Conservation (phyloP, 2,888 invertebrate species). For the Pyrocoelia pectoralis region DNA sequence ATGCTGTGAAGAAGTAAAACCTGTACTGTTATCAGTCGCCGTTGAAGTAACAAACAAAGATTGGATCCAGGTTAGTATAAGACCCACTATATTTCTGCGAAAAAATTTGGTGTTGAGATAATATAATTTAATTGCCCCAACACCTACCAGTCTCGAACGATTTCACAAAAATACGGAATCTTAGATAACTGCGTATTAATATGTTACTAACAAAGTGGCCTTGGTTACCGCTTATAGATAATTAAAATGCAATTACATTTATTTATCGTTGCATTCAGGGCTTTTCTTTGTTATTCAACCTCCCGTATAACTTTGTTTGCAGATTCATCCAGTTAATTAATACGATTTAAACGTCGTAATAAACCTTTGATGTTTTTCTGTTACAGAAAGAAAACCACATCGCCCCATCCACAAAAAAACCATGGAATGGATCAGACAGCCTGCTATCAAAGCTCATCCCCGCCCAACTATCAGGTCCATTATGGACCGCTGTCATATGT, state of each 20-base stretch:
- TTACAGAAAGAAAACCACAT: constrained; percentile 37
- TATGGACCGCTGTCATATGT: constrained; percentile 70
- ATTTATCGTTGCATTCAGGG: constrained; percentile 54
- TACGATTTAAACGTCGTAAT: too few species aligned
- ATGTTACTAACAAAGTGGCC: constrained; percentile 51
- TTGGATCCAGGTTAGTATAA: constrained; percentile 52
- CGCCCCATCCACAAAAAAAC: constrained; percentile 25
- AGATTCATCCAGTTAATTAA: too few species aligned
- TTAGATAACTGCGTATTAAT: constrained; percentile 14
- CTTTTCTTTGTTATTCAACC: constrained; percentile 50
- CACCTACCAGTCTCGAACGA: not conserved
- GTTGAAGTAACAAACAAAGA: constrained; percentile 43
- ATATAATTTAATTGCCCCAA: not conserved
- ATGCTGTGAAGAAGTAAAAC: constrained; percentile 48
- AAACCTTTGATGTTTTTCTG: constrained; percentile 8
- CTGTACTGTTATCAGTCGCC: constrained; percentile 41
- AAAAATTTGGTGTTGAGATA: constrained; percentile 11
- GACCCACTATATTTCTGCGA: not conserved
- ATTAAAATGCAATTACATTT: constrained; percentile 56
- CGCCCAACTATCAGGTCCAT: constrained; percentile 64
- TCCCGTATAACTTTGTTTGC: too few species aligned
- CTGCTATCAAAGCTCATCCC: constrained; percentile 67
- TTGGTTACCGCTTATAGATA: constrained; percentile 57
- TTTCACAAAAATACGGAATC: not conserved
- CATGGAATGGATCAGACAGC: constrained; percentile 42